Evolutionary conservation across 2,797 vertebrate genomes (phyloP).

Genomic region (Sparus aurata): DNA sequence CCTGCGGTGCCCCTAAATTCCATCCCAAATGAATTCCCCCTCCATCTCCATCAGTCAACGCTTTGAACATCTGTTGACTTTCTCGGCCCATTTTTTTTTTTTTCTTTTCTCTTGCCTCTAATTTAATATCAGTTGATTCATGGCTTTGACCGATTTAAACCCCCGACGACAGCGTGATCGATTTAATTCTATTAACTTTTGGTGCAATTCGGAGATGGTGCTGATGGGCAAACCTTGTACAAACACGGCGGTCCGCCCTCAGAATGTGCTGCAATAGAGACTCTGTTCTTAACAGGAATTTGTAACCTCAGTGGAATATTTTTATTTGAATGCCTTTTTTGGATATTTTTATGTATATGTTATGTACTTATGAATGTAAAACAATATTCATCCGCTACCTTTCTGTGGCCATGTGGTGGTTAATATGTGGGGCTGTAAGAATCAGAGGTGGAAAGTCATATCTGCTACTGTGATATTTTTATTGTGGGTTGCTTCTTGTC

Average conservation of each 20-base stretch:
- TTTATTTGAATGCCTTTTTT: conserved; percentile 32
- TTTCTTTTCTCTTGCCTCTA: not conserved
- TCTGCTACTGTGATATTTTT: conserved; percentile 24
- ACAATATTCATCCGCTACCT: conserved; percentile 45
- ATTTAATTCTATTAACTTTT: not conserved
- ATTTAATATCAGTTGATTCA: conserved; percentile 10
- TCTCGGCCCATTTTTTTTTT: not conserved
- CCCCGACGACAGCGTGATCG: not conserved
- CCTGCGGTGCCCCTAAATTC: conserved; percentile 9
- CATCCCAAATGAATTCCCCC: conserved; percentile 22
- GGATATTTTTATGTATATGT: conserved; percentile 50
- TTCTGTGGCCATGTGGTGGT: conserved; percentile 52
- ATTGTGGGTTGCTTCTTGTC: not conserved
- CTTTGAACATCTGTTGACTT: conserved; percentile 19
- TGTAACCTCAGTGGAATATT: conserved; percentile 25
- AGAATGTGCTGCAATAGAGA: not conserved
- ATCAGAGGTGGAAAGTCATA: conserved; percentile 50
- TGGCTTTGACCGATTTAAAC: conserved; percentile 30
- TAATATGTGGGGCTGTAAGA: conserved; percentile 35
- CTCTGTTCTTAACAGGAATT: conserved; percentile 22
- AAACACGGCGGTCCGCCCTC: conserved; percentile 35
- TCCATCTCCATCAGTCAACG: conserved; percentile 35
- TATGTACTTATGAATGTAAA: conserved; percentile 78
- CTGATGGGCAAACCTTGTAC: conserved; percentile 41
- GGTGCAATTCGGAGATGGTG: not conserved